Percentiles rank a stretch among this genome's conserved stretches.
Conservation (phyloP, 2,113 vertebrate species). For the Todiramphus saurophagus region DNA sequence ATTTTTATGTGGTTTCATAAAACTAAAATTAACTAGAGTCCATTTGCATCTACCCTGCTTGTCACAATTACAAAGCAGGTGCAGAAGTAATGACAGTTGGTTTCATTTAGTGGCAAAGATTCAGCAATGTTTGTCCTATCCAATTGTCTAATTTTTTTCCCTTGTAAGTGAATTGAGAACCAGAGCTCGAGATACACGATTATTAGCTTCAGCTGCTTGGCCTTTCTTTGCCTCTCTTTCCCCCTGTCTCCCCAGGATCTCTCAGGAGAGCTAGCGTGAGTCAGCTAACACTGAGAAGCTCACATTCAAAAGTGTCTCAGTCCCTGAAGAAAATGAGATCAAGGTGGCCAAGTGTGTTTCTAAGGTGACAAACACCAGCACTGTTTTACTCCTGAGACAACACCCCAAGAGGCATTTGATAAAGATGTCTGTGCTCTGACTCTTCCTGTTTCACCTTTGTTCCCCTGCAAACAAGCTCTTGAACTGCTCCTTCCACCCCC, state of each 20-base stretch:
- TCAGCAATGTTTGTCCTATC: not conserved
- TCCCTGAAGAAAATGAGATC: not conserved
- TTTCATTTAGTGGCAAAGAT: constrained; percentile 22
- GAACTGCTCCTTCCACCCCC: not conserved
- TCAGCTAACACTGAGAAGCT: not conserved
- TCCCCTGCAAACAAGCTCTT: not conserved
- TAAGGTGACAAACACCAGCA: not conserved
- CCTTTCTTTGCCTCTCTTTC: not conserved
- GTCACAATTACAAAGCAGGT: constrained; percentile 38
- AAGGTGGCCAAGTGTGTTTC: not conserved
- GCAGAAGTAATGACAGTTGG: not conserved
- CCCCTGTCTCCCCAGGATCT: not conserved
- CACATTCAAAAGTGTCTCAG: not conserved
- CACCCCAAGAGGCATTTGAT: not conserved
- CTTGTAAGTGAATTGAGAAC: not conserved
- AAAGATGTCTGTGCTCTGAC: not conserved
- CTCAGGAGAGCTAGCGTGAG: not conserved
- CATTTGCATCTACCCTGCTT: constrained; percentile 28
- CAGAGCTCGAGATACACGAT: not conserved
- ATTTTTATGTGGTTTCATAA: constrained; percentile 53
- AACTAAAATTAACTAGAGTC: constrained; percentile 15
- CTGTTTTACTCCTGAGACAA: not conserved
- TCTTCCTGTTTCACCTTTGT: not conserved
- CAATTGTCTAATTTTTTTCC: not conserved
- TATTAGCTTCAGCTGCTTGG: not conserved